Percentiles rank a stretch among this genome's conserved stretches.
Evolutionary conservation across 2,113 vertebrate genomes (phyloP).

Genomic region (Merops nubicus): DNA sequence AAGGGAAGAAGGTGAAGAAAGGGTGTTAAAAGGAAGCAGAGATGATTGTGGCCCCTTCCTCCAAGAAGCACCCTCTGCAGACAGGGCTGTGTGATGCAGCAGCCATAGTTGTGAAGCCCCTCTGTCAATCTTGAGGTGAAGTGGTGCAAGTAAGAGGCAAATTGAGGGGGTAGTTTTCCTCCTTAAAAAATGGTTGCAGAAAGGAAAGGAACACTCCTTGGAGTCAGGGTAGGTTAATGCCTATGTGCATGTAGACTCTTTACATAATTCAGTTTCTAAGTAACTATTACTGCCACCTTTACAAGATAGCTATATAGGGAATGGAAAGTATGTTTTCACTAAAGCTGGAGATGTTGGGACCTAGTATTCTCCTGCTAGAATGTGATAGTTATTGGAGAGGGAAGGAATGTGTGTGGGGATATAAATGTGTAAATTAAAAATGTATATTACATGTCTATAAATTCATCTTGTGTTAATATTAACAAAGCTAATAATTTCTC

Average conservation of each 20-base stretch:
- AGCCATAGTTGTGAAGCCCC: not conserved
- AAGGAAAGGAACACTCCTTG: not conserved
- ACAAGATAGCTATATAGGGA: not conserved
- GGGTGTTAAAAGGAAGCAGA: not conserved
- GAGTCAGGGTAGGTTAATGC: not conserved
- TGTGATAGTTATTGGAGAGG: not conserved
- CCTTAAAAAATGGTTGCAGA: not conserved
- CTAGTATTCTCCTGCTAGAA: not conserved
- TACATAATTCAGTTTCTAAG: not conserved
- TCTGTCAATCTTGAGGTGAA: not conserved
- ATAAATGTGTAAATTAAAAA: not conserved
- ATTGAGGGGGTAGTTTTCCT: not conserved
- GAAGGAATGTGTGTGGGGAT: not conserved
- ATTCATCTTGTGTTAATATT: not conserved
- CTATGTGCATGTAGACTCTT: not conserved
- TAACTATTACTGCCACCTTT: not conserved
- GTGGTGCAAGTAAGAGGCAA: not conserved
- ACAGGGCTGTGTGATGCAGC: not conserved
- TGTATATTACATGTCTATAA: not conserved
- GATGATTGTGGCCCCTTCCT: not conserved
- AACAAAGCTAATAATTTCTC: not conserved
- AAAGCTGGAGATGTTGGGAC: not conserved
- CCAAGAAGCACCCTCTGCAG: not conserved
- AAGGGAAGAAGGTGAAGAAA: not conserved
- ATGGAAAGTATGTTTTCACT: not conserved